Conservation (phyloP, 2,113 vertebrate genomes). For the Sardina pilchardus region DNA sequence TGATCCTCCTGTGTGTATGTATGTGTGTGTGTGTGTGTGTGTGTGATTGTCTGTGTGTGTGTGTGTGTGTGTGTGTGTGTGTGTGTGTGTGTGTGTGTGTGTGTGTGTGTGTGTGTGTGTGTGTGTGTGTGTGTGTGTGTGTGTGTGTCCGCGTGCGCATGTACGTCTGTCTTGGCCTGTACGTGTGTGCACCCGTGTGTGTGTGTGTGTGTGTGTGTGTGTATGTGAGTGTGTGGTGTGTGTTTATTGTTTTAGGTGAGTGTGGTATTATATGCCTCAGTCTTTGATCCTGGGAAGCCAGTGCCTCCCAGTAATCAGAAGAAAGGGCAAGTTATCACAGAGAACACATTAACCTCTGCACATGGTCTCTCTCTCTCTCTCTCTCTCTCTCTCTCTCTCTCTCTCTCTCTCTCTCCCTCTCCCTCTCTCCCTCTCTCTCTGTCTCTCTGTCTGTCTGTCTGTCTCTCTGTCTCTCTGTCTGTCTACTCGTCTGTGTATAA, state of each 20-base stretch:
- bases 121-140: slow-evolving; percentile 3
- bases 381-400: not conserved
- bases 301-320: slow-evolving; percentile 47
- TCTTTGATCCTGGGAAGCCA: slow-evolving; percentile 45
- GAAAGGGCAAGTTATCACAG: slow-evolving; percentile 69
- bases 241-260: slow-evolving; percentile 53
- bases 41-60: slow-evolving; percentile 5
- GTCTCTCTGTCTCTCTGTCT: not conserved
- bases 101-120: not conserved
- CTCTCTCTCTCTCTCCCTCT: not conserved
- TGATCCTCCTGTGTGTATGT: slow-evolving; percentile 61
- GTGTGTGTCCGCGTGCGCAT: no score
- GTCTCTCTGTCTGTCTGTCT: not conserved
- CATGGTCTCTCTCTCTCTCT: not conserved
- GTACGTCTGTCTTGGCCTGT: slow-evolving; percentile 48
- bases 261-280: slow-evolving; percentile 34
- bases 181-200: not conserved
- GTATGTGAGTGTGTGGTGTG: not conserved
- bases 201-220: slow-evolving; percentile 4
- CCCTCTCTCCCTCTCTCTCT: no score
- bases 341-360: slow-evolving; percentile 36
- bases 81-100: not conserved
- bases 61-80: not conserved
- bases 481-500: not conserved
- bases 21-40: slow-evolving; percentile 2